These are phyloP conservation scores for Endomychus coccineus DNA, from an alignment of 2,888 invertebrate species.

Conservation along the genomic window DNA sequence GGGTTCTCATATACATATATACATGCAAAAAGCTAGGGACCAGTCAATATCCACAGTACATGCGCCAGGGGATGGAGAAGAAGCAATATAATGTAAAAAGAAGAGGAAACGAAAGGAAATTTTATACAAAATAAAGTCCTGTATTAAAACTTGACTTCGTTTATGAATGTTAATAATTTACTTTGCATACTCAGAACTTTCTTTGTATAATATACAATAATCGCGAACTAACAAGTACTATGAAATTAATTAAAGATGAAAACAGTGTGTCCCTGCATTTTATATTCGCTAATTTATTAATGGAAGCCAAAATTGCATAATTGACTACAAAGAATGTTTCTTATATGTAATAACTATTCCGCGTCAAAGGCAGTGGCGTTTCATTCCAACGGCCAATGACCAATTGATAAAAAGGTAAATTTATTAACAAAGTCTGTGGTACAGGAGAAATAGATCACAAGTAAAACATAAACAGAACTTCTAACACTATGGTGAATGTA, in stretches of 20 bases:
- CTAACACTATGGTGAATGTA: too few relatives aligned
- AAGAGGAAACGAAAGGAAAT: conserved; percentile 40
- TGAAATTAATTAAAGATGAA: conserved; percentile 38
- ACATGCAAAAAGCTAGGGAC: conserved; percentile 23
- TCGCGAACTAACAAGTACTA: conserved; percentile 36
- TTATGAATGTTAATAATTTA: conserved; percentile 46
- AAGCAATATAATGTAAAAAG: conserved; percentile 38
- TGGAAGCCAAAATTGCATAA: too few relatives aligned
- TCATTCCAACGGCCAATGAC: too few relatives aligned
- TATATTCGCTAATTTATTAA: too few relatives aligned
- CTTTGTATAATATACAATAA: conserved; percentile 40
- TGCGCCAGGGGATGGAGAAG: conserved; percentile 29
- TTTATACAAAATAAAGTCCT: conserved; percentile 43
- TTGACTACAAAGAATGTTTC: too few relatives aligned
- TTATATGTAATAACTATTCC: too few relatives aligned
- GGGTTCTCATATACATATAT: conserved; percentile 17
- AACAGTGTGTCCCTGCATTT: too few relatives aligned
- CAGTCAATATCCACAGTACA: conserved; percentile 39
- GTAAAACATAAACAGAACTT: too few relatives aligned
- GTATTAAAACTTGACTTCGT: conserved; percentile 42
- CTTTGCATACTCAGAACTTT: conserved; percentile 41
- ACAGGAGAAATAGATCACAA: too few relatives aligned
- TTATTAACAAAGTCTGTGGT: too few relatives aligned
- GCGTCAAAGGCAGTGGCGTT: too few relatives aligned
- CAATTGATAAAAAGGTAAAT: too few relatives aligned